Evolutionary conservation across 2,113 vertebrate genomes (phyloP).

Genomic region (Poeciliopsis retropinna): DNA sequence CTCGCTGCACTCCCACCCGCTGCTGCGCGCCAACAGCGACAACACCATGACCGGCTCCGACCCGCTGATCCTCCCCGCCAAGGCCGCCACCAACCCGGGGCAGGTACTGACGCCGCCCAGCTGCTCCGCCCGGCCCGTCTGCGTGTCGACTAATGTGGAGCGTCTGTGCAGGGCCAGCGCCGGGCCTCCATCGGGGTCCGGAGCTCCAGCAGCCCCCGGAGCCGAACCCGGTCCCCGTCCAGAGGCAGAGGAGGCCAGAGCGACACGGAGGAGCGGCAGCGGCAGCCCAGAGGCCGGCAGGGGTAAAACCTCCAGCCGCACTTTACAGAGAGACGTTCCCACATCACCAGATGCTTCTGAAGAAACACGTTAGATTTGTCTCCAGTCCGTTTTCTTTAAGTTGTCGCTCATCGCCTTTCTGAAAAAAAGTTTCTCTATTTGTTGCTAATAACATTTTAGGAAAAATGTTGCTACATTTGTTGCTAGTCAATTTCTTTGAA

Average conservation of each 20-base stretch:
- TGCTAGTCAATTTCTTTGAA: no score
- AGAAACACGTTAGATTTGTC: no score
- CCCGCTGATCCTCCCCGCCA: conserved; percentile 77
- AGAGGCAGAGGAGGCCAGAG: conserved; percentile 82
- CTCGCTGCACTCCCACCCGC: conserved; percentile 73
- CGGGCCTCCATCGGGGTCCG: conserved; percentile 84
- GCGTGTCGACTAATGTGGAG: conserved; percentile 6
- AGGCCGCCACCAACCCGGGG: conserved; percentile 68
- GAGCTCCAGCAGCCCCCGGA: conserved; percentile 90
- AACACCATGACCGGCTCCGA: conserved; percentile 88
- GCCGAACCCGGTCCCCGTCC: conserved; percentile 89
- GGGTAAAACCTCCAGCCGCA: conserved; percentile 60
- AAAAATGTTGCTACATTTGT: no score
- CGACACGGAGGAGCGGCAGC: conserved; percentile 82
- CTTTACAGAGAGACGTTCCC: no score
- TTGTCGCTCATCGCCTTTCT: no score
- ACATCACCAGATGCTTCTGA: no score
- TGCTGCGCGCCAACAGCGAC: conserved; percentile 91
- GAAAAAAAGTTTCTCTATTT: no score
- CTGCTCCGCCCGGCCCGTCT: not conserved
- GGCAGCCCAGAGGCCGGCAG: conserved; percentile 84
- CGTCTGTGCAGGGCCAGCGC: conserved; percentile 66
- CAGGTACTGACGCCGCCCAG: conserved; percentile 62
- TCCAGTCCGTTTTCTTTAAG: no score
- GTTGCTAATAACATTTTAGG: no score